Percentiles rank a stretch among this genome's conserved stretches.
These are phyloP conservation scores for Sporophila hypoxantha DNA, from an alignment of 2,113 vertebrate genomes.

Conservation along the genomic window DNA sequence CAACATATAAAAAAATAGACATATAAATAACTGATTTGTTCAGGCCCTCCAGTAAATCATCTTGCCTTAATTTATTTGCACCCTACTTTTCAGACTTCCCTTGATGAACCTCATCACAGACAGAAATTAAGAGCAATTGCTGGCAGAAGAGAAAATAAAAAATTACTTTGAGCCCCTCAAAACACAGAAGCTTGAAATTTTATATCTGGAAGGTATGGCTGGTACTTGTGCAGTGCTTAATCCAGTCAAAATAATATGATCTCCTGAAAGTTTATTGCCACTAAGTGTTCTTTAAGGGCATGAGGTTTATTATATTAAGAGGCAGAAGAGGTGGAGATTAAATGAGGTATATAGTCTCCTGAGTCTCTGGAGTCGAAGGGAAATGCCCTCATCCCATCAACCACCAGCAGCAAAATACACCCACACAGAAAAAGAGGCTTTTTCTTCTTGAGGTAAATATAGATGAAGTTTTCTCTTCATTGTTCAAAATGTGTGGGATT, in stretches of 20 bases:
- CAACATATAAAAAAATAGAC: background rate
- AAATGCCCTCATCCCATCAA: conserved; percentile 33
- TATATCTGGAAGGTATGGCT: background rate
- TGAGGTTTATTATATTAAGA: conserved; percentile 4
- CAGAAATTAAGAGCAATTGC: background rate
- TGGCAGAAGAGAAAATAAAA: background rate
- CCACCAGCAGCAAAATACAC: conserved; percentile 18
- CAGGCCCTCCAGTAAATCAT: background rate
- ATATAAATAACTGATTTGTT: conserved; percentile 10
- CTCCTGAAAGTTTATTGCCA: conserved; percentile 18
- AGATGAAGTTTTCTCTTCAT: conserved; percentile 46
- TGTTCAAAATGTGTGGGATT: conserved; percentile 52
- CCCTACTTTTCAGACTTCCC: background rate
- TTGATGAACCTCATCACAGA: background rate
- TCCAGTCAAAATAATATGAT: conserved; percentile 1
- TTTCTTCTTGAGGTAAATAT: conserved; percentile 43
- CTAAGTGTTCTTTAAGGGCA: conserved; percentile 24
- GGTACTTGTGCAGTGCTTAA: background rate
- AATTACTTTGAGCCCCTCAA: background rate
- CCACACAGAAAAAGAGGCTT: conserved; percentile 17
- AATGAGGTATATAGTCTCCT: conserved; percentile 23
- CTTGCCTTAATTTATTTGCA: conserved; percentile 20
- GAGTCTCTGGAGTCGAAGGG: background rate
- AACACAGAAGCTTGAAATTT: background rate
- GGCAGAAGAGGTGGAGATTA: conserved; percentile 13